Base-by-base conservation (phyloP, 2,113 vertebrate genomes). In the Leptocoma aspasia region DNA sequence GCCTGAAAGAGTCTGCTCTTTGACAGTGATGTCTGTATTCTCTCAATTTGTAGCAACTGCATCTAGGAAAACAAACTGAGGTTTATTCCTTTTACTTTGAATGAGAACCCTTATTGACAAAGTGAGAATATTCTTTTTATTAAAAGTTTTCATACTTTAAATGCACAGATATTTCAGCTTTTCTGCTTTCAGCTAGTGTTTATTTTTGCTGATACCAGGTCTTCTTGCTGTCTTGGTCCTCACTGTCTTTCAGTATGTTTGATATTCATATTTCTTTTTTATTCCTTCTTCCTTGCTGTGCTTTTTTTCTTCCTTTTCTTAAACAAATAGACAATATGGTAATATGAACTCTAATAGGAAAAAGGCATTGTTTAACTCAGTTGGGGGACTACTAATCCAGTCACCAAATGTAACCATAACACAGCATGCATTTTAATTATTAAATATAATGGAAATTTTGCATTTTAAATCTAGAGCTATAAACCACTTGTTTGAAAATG, bases 361-460 rank as follows among this genome's bases (percentile, higher is more conserved):
- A 92, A 92, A 97, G 87, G 91, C 47, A 53, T 94, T 96, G 94
- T 96, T 96, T 90, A 93, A 84, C 91, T 89, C 91, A 68, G 87
- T 92, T 96, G 91, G 95, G 76, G 85, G 90, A 95, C 80, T 64
- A 91, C 86, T 95, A 87, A 94, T 96, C 78, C 96, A 96, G 89
- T 95, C 96, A 91, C 95, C 96, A 96, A 91, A 96, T 94, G 94
- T 94, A 96, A 94, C 94, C 84, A 82, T 92, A 95, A 95, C 92
- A 77, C 94, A 95, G 95, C 87, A 66, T 94, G 90, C 66, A 60
- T 96, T 95, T 94, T 96, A 95, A 93, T 95, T 97, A 86, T 97
- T 97, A 94, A 97, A 77, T 94, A 73, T 92, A 93, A 95, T 90
- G 80, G 78, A 97, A 95, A 94, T 54, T 92, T 94, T 83, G 90